Conservation (phyloP, 1,140 invertebrate genomes). For the Zaprionus camerounensis region DNA sequence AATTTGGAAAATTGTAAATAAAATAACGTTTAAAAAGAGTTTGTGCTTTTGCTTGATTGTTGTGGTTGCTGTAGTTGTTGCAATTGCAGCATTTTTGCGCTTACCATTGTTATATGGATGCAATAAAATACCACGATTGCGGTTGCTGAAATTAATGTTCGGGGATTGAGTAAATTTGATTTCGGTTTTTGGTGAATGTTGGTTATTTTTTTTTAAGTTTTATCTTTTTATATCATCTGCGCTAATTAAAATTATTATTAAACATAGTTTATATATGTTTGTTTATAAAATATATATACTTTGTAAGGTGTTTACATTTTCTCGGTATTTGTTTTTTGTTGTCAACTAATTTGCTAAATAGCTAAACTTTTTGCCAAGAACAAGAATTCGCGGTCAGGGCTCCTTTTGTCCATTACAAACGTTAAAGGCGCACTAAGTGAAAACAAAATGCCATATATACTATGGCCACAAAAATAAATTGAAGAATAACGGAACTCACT, state of each 20-base stretch:
- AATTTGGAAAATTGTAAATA: conserved; percentile 33
- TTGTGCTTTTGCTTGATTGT: conserved; percentile 64
- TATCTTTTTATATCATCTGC: conserved; percentile 31
- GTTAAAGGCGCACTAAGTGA: conserved; percentile 72
- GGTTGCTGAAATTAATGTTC: conserved; percentile 84
- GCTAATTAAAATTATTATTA: conserved; percentile 36
- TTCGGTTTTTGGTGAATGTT: conserved; percentile 44
- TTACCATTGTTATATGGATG: conserved; percentile 86
- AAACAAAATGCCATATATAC: conserved; percentile 65
- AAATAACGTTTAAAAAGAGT: conserved; percentile 46
- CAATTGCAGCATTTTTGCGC: conserved; percentile 81
- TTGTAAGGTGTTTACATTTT: conserved; percentile 3
- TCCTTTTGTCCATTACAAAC: conserved; percentile 83
- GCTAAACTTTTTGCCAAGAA: conserved; percentile 36
- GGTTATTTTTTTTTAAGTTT: conserved; percentile 26
- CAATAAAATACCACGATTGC: conserved; percentile 86
- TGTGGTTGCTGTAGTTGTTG: conserved; percentile 61
- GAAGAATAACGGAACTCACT: conserved; percentile 65
- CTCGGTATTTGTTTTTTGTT: neutral
- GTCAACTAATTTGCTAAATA: conserved; percentile 61
- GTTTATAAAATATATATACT: conserved; percentile 11
- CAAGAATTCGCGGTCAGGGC: conserved; percentile 50
- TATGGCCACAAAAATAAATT: conserved; percentile 45
- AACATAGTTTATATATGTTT: conserved; percentile 24
- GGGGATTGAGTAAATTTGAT: conserved; percentile 73